Evolutionary conservation across 1,140 invertebrate species (phyloP).

Genomic region (Diachasma alloeum): DNA sequence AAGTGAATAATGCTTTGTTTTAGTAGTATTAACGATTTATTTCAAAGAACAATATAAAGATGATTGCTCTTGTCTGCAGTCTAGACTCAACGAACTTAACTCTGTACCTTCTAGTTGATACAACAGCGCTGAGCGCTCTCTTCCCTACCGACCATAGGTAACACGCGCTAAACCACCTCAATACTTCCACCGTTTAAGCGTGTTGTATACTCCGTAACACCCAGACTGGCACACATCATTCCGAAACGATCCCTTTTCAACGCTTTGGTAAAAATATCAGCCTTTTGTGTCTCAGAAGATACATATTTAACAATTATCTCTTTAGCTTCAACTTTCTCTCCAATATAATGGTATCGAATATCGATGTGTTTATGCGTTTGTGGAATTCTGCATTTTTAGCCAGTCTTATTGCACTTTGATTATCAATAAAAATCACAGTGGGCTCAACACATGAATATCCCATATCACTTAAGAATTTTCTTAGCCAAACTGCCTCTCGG

Average conservation of each 20-base stretch:
- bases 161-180: background rate
- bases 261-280: background rate
- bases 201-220: background rate
- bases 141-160: no score
- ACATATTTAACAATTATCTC: constrained; percentile 14
- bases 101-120: no score
- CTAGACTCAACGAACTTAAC: no score
- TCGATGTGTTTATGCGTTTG: constrained; percentile 50
- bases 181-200: no score
- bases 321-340: constrained; percentile 35
- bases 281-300: background rate
- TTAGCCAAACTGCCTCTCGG: constrained; percentile 52
- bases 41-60: no score
- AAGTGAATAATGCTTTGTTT: no score
- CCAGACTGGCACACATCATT: background rate
- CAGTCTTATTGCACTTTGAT: constrained; percentile 52
- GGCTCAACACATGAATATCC: constrained; percentile 32
- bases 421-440: constrained; percentile 35
- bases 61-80: no score
- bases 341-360: constrained; percentile 47
- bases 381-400: constrained; percentile 48
- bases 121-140: no score
- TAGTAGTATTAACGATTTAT: no score
- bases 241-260: background rate
- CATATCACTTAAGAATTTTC: constrained; percentile 34